A percentile compares a stretch with the other conserved stretches of the same genome.
Evolutionary conservation across 2,888 invertebrate species (phyloP).

Genomic region (Mythimna pallens): DNA sequence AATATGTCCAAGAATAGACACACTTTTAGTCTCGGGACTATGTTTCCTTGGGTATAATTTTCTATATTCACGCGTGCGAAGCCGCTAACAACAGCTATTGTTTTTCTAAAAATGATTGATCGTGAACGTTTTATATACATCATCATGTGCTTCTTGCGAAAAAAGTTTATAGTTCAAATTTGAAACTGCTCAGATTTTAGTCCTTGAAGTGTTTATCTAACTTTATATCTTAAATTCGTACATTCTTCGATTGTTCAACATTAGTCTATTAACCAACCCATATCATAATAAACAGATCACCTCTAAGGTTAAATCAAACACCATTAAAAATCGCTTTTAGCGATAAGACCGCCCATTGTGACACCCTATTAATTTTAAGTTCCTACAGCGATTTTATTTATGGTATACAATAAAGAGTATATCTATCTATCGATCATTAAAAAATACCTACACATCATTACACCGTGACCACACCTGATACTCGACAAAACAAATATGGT

Average conservation of each 20-base stretch:
- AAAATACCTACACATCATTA: constrained; percentile 33
- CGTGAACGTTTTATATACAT: background rate
- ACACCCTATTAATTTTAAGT: background rate
- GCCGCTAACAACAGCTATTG: no score
- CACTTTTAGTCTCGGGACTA: no score
- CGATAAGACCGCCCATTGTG: no score
- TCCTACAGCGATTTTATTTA: no score
- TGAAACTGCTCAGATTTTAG: background rate
- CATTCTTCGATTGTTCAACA: background rate
- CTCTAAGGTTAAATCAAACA: constrained; percentile 7
- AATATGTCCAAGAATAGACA: no score
- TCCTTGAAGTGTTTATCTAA: no score
- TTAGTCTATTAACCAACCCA: background rate
- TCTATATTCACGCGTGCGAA: no score
- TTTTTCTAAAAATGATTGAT: background rate
- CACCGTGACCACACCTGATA: constrained; percentile 18
- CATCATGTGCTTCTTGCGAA: background rate
- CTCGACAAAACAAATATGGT: constrained; percentile 39
- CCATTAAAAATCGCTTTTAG: background rate
- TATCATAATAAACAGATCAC: constrained; percentile 5
- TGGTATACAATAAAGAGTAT: no score
- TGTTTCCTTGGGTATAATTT: no score
- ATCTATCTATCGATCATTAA: background rate
- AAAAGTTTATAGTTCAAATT: background rate
- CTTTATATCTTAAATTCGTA: background rate